phyloP scores from a whole-genome alignment of 2,888 invertebrate species.

The Eremobia ochroleuca region DNA sequence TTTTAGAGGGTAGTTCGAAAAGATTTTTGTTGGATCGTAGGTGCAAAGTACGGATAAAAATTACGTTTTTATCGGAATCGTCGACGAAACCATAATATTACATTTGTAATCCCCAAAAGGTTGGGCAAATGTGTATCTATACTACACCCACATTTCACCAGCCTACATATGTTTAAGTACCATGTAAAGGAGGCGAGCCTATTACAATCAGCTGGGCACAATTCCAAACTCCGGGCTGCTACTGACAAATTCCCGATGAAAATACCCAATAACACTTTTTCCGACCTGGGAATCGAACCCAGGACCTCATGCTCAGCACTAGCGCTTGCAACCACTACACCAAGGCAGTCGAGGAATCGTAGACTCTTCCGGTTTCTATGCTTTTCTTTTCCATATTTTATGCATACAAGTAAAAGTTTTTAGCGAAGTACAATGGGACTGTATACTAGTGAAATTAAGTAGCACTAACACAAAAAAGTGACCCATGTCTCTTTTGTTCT shows the following conservation, averaged over 20 bases:
- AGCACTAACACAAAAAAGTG: constrained; percentile 55
- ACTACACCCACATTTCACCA: not conserved
- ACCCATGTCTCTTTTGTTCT: constrained; percentile 82
- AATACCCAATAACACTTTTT: not conserved
- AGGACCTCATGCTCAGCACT: not conserved
- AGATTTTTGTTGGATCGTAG: not conserved
- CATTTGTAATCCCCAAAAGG: not conserved
- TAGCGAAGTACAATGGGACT: constrained; percentile 36
- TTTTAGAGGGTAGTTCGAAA: constrained; percentile 10
- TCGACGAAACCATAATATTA: not conserved
- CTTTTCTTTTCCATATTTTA: constrained; percentile 3
- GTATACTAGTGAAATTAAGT: constrained; percentile 31
- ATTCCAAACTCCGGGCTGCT: not conserved
- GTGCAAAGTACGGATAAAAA: not conserved
- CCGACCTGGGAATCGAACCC: not conserved
- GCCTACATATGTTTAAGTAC: not conserved
- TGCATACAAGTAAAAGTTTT: constrained; percentile 5
- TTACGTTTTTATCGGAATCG: not conserved
- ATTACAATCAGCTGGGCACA: not conserved
- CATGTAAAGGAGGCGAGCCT: not conserved
- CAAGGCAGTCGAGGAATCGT: not conserved
- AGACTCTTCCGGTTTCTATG: constrained; percentile 1
- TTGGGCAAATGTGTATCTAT: not conserved
- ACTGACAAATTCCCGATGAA: not conserved
- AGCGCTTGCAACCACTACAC: not conserved